These are phyloP conservation scores for Phyllotis vaccarum DNA, from an alignment of 2,797 vertebrate species.

Conservation along the genomic window DNA sequence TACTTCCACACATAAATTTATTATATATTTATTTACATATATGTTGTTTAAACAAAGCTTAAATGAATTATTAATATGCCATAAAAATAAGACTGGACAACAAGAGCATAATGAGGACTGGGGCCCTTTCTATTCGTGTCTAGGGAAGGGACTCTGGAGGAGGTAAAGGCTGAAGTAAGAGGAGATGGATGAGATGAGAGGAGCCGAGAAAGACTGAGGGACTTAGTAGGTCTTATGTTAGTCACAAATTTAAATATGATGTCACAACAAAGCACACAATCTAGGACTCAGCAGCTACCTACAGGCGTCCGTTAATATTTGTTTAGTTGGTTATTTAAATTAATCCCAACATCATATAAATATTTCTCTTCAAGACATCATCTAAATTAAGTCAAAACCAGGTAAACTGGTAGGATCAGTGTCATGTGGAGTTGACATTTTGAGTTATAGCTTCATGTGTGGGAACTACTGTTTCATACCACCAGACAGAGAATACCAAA, in stretches of 20 bases:
- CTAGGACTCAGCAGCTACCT: background rate
- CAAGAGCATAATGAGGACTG: background rate
- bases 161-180: background rate
- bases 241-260: background rate
- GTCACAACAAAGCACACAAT: background rate
- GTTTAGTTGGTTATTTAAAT: too few species aligned
- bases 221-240: background rate
- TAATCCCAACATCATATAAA: too few species aligned
- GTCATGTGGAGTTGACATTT: too few species aligned
- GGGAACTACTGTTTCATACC: too few species aligned
- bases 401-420: too few species aligned
- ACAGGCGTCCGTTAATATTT: too few species aligned
- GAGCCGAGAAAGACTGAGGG: too few species aligned
- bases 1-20: background rate
- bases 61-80: background rate
- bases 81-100: background rate
- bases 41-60: background rate
- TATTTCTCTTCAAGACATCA: too few species aligned
- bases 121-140: background rate
- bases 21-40: background rate
- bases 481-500: too few species aligned
- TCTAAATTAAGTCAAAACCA: too few species aligned
- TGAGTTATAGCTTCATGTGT: too few species aligned
- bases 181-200: background rate
- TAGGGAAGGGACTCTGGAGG: background rate